Base-by-base conservation (phyloP, 2,888 invertebrate genomes). In the Mythimna vitellina region DNA sequence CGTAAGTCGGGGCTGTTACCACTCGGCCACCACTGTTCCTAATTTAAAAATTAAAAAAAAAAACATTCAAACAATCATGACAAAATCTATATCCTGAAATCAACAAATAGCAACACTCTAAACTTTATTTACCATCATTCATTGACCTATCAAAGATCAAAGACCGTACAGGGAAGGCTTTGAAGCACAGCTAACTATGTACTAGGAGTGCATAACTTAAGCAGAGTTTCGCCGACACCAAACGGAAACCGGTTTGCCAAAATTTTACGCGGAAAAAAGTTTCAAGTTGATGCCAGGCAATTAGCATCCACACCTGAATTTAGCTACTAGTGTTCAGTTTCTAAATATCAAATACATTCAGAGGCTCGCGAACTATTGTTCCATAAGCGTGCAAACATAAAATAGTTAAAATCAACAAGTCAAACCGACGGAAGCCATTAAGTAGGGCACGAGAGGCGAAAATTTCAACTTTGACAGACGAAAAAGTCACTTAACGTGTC, bases 361-460 rank as follows among this genome's bases (percentile, higher is more conserved):
- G 70, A 78, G 61, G 68, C 76, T 75, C 61, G 63, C 70, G 57
- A 78, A 82, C 86, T 85, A 90, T 90, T 91, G 90, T 90, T 89
- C 90, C 83, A 87, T 86, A 84, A 87, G 84, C 86, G 80, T 82
- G 68, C 80, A 80, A 82, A 91, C 90, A 89, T 90, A 89, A 92
- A 94, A 94, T 93, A 92, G 91, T 92, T 93, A 92, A 93, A 93
- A 93, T 92, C 92, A 93, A 92, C 93, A 93, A 92, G 90, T 91
- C 90, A 87, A 89, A 89, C 88, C 88, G 89, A 91, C 93, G 93
- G 93, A 94, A 94, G 90, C 90, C 87, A 85, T 84, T 89, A 95
- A 92, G 93, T 96, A 91, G 95, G 95, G 82, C 95, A 92, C 86
- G 88, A 88, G 90, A 89, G 91, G 94, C 95, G 95, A 95, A 95